Evolutionary conservation across 2,888 invertebrate genomes (phyloP).

Genomic region (Temnothorax rugatulus): DNA sequence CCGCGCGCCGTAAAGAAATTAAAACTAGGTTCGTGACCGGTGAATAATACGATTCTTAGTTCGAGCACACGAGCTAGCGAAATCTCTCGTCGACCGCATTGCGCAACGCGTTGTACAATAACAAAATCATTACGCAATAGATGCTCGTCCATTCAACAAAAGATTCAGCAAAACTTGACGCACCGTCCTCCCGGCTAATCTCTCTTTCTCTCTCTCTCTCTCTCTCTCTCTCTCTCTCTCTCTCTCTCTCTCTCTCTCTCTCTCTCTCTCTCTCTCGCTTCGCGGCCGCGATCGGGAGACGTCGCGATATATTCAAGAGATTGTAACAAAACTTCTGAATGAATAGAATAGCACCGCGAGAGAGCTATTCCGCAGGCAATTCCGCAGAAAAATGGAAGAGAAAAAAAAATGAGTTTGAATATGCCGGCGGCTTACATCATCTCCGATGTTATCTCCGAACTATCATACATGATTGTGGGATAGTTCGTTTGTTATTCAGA

Average conservation of each 20-base stretch:
- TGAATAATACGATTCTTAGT: conserved; percentile 32
- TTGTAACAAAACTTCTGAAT: conserved; percentile 36
- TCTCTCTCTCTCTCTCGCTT: not conserved
- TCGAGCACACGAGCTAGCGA: conserved; percentile 19
- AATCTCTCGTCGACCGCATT: conserved; percentile 7
- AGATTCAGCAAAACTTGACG: conserved; percentile 14
- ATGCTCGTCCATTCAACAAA: conserved; percentile 7
- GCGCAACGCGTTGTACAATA: not conserved
- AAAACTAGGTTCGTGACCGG: conserved; percentile 22
- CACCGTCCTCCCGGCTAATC: not conserved
- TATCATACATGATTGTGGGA: conserved; percentile 50
- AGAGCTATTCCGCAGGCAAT: conserved; percentile 21
- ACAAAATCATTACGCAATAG: conserved; percentile 11
- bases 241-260: too few relatives aligned
- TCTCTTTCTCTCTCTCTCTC: not conserved
- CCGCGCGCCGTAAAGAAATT: conserved; percentile 7
- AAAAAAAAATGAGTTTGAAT: conserved; percentile 46
- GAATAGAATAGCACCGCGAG: conserved; percentile 35
- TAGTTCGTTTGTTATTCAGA: conserved; percentile 47
- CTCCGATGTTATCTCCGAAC: conserved; percentile 44
- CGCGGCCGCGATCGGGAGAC: conserved; percentile 7
- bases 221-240: too few relatives aligned
- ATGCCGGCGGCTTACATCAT: conserved; percentile 40
- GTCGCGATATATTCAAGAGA: conserved; percentile 25
- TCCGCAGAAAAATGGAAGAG: conserved; percentile 12